Percentiles rank a stretch among this genome's conserved stretches.
phyloP scores from a whole-genome alignment of 2,113 vertebrate genomes.

The Crocuta crocuta region DNA sequence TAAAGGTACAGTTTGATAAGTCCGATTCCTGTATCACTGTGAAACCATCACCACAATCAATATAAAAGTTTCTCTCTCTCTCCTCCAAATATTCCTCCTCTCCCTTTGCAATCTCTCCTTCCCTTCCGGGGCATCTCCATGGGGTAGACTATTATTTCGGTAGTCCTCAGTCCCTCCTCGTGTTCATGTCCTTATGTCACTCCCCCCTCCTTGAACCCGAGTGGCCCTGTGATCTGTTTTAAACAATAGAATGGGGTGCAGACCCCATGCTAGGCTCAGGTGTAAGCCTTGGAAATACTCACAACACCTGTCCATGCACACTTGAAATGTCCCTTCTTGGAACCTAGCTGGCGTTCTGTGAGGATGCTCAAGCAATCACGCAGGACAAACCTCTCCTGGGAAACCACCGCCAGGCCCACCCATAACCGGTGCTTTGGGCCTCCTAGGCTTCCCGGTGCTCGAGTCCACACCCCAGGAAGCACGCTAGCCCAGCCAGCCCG shows the following conservation, averaged over 20 bases:
- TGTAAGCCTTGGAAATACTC: neutral
- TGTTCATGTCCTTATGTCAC: accelerated
- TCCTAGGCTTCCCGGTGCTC: neutral
- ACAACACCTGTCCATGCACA: neutral
- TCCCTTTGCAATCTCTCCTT: neutral
- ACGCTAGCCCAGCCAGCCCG: neutral
- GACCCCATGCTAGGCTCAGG: neutral
- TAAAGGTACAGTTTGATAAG: neutral
- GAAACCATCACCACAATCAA: neutral
- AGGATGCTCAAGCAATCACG: neutral
- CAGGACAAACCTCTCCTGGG: neutral
- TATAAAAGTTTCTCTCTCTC: neutral
- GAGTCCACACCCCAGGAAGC: neutral
- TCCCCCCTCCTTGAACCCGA: neutral
- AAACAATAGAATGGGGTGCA: neutral
- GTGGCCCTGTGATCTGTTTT: neutral
- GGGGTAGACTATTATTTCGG: too few species aligned
- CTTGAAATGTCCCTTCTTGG: neutral
- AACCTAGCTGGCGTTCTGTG: neutral
- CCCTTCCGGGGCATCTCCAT: neutral
- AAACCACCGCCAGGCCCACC: neutral
- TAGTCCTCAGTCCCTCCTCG: neutral
- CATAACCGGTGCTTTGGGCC: neutral
- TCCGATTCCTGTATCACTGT: neutral
- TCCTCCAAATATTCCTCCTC: neutral